Evolutionary conservation across 1,140 invertebrate species (phyloP), one percentile per base, ranked within the genome.

Genomic region (Aphelinus certus): DNA sequence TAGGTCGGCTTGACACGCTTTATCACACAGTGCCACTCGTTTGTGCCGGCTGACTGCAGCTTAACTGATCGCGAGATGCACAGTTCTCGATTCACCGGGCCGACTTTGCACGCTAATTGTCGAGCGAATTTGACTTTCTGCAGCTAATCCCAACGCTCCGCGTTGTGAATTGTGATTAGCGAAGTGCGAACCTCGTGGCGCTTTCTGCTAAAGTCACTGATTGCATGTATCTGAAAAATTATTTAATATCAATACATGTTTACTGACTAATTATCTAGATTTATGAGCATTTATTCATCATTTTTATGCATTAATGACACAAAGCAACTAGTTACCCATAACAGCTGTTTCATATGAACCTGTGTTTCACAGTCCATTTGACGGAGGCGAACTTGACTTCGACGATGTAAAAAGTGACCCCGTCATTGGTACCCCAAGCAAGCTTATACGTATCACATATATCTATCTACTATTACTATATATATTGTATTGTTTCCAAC

Each of bases 51-150:
- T 10, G 98, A 87, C 79, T 95, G 95, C 4, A 97, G 81, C 84
- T 96, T 96, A 0, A 92, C 91, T 79, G 98, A 93, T 61, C 95
- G 93, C 75, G 91, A 88, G 0, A 97, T 83, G 0, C 91, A 91
- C 42, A 89, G 91, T 1, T 98, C 91, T 81, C 92, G 91, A 86
- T 99, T 98, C 77, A 96, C 93, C 0, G 95, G 93, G 55, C 98
- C 83, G 83, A 96, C 93, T n/a, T 98, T 90, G 72, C 90, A 92
- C 9, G 93, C 91, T n/a, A 98, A 91, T 98, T 97, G 1, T 96
- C 96, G 71, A 98, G 90, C 85, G 84, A 94, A 88, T 68, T 92
- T 90, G 0, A 98, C 92, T 84, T 98, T 95, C 71, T 93, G 91
- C 6, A 98, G 91, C 77, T 95, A 88, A 88, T 98, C 94, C 57